Conservation (phyloP, 2,888 invertebrate genomes). For the Pogonocherus hispidulus region DNA sequence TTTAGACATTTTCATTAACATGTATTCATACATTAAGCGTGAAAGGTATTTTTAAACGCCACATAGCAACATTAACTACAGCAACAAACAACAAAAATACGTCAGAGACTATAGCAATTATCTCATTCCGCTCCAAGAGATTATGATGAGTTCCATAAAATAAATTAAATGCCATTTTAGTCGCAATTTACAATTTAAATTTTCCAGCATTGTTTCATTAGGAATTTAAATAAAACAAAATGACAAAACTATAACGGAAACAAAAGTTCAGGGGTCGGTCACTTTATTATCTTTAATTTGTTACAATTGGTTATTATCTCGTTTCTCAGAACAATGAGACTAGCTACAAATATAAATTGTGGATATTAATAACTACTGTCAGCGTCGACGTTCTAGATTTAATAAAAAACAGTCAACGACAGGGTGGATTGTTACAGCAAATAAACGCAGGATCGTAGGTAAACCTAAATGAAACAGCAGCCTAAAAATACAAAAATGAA, state of each 20-base stretch:
- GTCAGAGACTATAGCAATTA: neutral
- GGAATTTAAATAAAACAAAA: constrained; percentile 24
- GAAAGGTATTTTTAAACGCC: neutral
- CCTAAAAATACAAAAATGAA: too few species aligned
- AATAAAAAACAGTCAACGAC: constrained; percentile 1
- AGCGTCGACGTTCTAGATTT: constrained; percentile 18
- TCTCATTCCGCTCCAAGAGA: neutral
- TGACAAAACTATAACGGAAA: constrained; percentile 30
- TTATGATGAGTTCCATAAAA: constrained; percentile 1
- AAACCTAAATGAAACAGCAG: too few species aligned
- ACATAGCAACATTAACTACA: neutral
- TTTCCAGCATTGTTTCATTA: constrained; percentile 18
- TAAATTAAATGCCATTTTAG: constrained; percentile 2
- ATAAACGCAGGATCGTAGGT: too few species aligned
- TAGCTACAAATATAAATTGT: constrained; percentile 23
- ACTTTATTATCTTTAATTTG: constrained; percentile 31
- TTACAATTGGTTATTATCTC: constrained; percentile 28
- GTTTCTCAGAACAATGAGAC: constrained; percentile 24
- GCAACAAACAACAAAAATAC: neutral
- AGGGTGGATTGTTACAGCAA: too few species aligned
- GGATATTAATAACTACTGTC: constrained; percentile 20
- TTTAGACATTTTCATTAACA: neutral
- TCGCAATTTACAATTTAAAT: constrained; percentile 17
- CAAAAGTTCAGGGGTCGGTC: constrained; percentile 30
- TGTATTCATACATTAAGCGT: neutral